Evolutionary conservation across 2,888 invertebrate species (phyloP).

Genomic region (Apodemia mormo): DNA sequence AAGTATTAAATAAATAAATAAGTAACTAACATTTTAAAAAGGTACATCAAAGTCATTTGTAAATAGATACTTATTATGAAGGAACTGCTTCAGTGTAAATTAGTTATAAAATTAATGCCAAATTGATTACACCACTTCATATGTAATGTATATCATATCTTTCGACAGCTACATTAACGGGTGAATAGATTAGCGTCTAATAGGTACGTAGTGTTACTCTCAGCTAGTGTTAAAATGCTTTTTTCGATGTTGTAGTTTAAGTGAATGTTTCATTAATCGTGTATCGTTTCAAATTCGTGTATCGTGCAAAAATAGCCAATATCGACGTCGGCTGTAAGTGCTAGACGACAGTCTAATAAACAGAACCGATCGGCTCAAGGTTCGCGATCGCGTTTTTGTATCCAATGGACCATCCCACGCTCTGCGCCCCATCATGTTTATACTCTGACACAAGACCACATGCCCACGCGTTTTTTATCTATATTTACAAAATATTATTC

Average conservation of each 20-base stretch:
- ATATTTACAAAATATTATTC: too few species aligned
- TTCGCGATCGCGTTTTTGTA: conserved; percentile 56
- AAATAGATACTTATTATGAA: background rate
- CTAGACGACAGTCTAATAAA: conserved; percentile 78
- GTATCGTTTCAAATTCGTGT: conserved; percentile 30
- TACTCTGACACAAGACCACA: conserved; percentile 11
- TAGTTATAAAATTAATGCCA: background rate
- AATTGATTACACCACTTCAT: conserved; percentile 1
- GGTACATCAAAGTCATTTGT: too few species aligned
- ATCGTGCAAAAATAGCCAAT: conserved; percentile 69
- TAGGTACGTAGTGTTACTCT: background rate
- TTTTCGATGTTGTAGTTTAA: background rate
- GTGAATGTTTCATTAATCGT: conserved; percentile 9
- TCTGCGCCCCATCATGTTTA: conserved; percentile 3
- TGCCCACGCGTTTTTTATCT: conserved; percentile 3
- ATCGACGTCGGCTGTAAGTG: conserved; percentile 75
- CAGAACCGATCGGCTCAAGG: conserved; percentile 66
- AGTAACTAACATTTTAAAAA: too few species aligned
- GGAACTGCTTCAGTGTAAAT: background rate
- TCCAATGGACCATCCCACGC: conserved; percentile 6
- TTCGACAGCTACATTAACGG: conserved; percentile 17
- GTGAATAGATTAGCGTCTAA: conserved; percentile 4
- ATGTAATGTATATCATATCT: conserved; percentile 11
- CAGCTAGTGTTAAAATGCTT: background rate
- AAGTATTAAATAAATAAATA: too few species aligned